Evolutionary conservation across 2,888 invertebrate genomes (phyloP), one percentile per base, ranked within the genome.

Genomic region (Holacanthella duospinosa): DNA sequence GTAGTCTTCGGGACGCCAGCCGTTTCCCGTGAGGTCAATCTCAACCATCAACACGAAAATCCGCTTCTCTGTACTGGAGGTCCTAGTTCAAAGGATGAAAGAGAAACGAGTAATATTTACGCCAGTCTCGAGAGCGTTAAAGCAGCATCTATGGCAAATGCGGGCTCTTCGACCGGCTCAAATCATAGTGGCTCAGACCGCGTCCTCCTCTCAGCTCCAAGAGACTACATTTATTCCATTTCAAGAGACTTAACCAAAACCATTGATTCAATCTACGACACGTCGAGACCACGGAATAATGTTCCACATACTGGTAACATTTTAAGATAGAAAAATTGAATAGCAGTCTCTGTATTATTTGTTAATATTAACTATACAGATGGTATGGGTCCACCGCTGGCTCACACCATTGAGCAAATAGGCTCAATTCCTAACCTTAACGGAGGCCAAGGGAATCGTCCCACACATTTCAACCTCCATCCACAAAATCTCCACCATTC

Each of bases 221-320:
- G 73, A 63, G 73, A 73, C 65, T 73, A 73, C 66, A 72, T 73
- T 58, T 73, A 73, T 67, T 73, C 73, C 28, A 73, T 73, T 69
- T 73, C 73, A 19, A 69, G 73, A 71, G 73, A 73, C 66, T 69
- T 73, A 65, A 72, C 73, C 58, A 71, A 72, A 68, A 72, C 73
- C 60, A 73, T 73, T 67, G 71, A 73, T 69, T 73, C 73, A 65
- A 73, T 73, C 65, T 73, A 73, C 64, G 73, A 73, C 67, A 69
- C 73, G 44, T 71, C 73, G 24, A 65, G 73, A 68, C 72, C 71
- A 54, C 65, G 73, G 44, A 73, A 70, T 64, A 71, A 73, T 66
- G 65, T 71, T 55, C 68, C 71, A 58, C 73, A 73, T 60, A 69
- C 71, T 29, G 73, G 73, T 73, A 66, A 66, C 68, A n/a, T n/a